These are phyloP conservation scores for Neuroscelio doddi DNA, from an alignment of 2,888 invertebrate species.

Conservation along the genomic window DNA sequence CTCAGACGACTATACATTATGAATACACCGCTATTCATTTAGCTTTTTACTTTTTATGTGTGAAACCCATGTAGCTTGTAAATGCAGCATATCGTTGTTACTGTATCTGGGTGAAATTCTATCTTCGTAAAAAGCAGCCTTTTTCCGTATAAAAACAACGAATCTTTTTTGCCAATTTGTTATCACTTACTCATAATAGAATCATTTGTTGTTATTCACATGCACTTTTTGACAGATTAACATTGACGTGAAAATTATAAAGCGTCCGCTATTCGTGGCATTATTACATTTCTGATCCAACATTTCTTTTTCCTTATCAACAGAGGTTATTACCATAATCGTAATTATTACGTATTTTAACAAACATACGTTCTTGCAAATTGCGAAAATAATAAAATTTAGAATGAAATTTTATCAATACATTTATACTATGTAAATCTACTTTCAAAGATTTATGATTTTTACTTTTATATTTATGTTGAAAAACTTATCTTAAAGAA, in stretches of 20 bases:
- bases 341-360: too few relatives aligned
- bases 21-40: conserved; percentile 63
- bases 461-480: too few relatives aligned
- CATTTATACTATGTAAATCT: background rate
- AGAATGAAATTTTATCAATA: too few relatives aligned
- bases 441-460: too few relatives aligned
- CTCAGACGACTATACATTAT: conserved; percentile 60
- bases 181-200: conserved; percentile 35
- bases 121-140: conserved; percentile 44
- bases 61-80: conserved; percentile 10
- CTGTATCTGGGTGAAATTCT: conserved; percentile 35
- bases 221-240: conserved; percentile 41
- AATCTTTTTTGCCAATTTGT: conserved; percentile 37
- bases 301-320: conserved; percentile 31
- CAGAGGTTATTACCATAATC: conserved; percentile 18
- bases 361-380: too few relatives aligned
- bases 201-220: conserved; percentile 30
- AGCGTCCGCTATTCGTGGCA: conserved; percentile 25
- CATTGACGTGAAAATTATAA: conserved; percentile 34
- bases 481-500: too few relatives aligned
- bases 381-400: too few relatives aligned
- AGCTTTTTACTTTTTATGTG: conserved; percentile 60
- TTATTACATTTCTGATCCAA: conserved; percentile 28
- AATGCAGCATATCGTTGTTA: conserved; percentile 1
- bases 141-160: conserved; percentile 35